These are phyloP conservation scores for Anomalospiza imberbis DNA, from an alignment of 2,797 vertebrate species.

Conservation along the genomic window DNA sequence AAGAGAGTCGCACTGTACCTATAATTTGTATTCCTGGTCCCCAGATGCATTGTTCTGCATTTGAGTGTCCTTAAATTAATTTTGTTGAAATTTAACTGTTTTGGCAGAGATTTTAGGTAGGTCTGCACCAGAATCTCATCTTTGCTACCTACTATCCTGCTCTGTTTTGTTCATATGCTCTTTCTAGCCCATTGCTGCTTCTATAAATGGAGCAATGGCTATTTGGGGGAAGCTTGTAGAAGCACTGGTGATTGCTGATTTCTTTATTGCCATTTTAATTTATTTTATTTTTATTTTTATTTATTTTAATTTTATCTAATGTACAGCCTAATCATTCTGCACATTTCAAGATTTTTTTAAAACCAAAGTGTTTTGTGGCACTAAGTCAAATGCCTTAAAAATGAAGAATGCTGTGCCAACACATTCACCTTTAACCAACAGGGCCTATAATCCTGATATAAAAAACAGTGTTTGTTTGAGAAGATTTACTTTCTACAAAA, in stretches of 20 bases:
- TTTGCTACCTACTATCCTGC: neutral
- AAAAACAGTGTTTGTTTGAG: neutral
- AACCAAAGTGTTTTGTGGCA: neutral
- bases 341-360: neutral
- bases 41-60: neutral
- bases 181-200: neutral
- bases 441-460: neutral
- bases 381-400: neutral
- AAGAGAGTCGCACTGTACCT: neutral
- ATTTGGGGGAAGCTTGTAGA: neutral
- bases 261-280: neutral
- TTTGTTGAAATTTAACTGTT: neutral
- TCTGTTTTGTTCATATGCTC: neutral
- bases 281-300: too few species aligned
- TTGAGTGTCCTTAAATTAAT: neutral
- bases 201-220: neutral
- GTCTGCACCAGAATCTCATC: neutral
- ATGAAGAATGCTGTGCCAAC: neutral
- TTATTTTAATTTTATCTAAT: neutral
- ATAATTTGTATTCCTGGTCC: neutral
- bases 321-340: neutral
- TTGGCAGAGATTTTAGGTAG: neutral
- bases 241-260: neutral
- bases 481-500: slow-evolving; percentile 1
- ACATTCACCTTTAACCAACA: neutral